A percentile compares a stretch with the other conserved stretches of the same genome.
Conservation (phyloP, 1,140 invertebrate species). For the Drosophila virilis region DNA sequence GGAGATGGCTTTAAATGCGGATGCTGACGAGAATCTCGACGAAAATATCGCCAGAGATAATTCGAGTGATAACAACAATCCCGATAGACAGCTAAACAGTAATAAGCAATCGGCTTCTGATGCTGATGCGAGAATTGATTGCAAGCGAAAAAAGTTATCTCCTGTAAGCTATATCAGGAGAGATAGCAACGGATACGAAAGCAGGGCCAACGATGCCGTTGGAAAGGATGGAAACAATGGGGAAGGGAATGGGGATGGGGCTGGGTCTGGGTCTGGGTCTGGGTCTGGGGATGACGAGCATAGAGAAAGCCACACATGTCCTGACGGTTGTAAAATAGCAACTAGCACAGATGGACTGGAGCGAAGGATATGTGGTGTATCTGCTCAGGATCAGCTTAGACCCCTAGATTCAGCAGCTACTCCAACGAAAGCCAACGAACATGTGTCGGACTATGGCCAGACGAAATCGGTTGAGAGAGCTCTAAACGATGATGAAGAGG, state of each 20-base stretch:
- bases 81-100: constrained; percentile 11
- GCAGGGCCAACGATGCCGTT: background rate
- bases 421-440: too few species aligned
- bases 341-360: background rate
- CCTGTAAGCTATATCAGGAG: background rate
- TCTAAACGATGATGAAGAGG: background rate
- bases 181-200: constrained; percentile 7
- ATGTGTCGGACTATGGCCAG: too few species aligned
- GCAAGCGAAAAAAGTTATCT: constrained; percentile 41
- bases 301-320: background rate
- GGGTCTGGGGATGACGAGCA: background rate
- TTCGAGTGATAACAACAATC: constrained; percentile 2
- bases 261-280: background rate
- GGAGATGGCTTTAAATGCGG: constrained; percentile 45
- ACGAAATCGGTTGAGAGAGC: too few species aligned
- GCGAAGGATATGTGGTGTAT: too few species aligned
- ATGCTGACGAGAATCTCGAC: constrained; percentile 23
- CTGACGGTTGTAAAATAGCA: background rate
- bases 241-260: too few species aligned
- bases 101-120: constrained; percentile 7
- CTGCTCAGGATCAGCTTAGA: too few species aligned
- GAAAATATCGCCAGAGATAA: background rate
- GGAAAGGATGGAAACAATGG: background rate
- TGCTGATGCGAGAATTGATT: constrained; percentile 7
- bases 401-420: too few species aligned